A percentile compares a stretch with the other conserved stretches of the same genome.
These are phyloP conservation scores for Gambusia yucatana DNA, from an alignment of 2,797 vertebrate genomes.

Conservation along the genomic window DNA sequence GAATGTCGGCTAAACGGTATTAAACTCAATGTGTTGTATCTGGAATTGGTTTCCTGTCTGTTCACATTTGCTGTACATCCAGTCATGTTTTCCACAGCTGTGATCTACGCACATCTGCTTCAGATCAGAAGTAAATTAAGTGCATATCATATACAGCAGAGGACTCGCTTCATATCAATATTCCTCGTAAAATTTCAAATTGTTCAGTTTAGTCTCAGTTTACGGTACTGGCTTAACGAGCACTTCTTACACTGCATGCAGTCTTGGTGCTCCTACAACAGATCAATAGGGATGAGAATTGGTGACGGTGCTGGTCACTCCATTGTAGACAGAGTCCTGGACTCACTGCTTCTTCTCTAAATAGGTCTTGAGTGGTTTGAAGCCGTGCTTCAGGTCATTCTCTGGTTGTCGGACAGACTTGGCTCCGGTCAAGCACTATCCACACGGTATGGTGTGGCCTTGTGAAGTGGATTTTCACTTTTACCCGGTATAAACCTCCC, in stretches of 20 bases:
- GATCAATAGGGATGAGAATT: not conserved
- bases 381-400: not conserved
- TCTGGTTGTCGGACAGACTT: not conserved
- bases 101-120: conserved; percentile 41
- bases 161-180: conserved; percentile 23
- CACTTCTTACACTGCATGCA: not conserved
- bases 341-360: not conserved
- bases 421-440: too few species aligned
- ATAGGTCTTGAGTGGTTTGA: not conserved
- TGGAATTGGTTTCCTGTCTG: conserved; percentile 2
- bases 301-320: not conserved
- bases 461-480: too few species aligned
- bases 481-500: too few species aligned
- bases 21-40: conserved; percentile 2
- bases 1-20: not conserved
- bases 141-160: conserved; percentile 10
- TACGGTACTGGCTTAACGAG: not conserved
- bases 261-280: not conserved
- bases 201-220: conserved; percentile 5
- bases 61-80: conserved; percentile 17
- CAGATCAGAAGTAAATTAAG: conserved; percentile 28
- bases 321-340: not conserved
- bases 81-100: conserved; percentile 35
- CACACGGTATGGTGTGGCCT: too few species aligned
- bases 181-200: not conserved